A percentile compares a stretch with the other conserved stretches of the same genome.
Conservation (phyloP, 2,888 invertebrate species). For the Leptopilina myrica region DNA sequence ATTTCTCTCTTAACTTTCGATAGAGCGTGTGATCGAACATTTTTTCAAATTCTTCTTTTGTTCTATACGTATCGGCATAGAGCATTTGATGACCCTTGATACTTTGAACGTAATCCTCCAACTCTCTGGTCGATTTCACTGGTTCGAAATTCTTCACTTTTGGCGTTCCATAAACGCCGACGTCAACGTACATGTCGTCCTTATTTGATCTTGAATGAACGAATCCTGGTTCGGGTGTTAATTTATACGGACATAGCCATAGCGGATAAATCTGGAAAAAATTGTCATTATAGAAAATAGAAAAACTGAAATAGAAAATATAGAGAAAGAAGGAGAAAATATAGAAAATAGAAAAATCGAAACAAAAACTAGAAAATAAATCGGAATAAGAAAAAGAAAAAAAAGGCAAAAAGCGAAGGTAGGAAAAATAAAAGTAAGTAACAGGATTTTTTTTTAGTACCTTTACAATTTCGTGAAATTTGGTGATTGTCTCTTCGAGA, state of each 20-base stretch:
- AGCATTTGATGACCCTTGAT: constrained; percentile 89
- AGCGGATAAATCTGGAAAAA: constrained; percentile 84
- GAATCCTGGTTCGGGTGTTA: constrained; percentile 85
- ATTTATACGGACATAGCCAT: constrained; percentile 89
- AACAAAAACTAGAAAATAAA: background rate
- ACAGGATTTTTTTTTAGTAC: constrained; percentile 70
- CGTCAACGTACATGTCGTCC: constrained; percentile 85
- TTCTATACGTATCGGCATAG: constrained; percentile 89
- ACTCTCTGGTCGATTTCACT: constrained; percentile 81
- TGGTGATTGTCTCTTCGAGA: constrained; percentile 80
- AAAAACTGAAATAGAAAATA: background rate
- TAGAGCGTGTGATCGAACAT: constrained; percentile 91
- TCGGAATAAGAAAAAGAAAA: no score
- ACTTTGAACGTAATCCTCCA: constrained; percentile 85
- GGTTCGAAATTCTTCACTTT: constrained; percentile 81
- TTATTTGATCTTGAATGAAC: constrained; percentile 79
- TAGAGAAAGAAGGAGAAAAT: no score
- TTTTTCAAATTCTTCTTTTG: constrained; percentile 83
- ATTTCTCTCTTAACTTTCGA: constrained; percentile 80
- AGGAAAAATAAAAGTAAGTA: background rate
- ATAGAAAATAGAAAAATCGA: background rate
- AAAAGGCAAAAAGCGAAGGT: no score
- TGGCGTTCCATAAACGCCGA: constrained; percentile 89
- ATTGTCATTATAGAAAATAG: background rate
- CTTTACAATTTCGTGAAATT: constrained; percentile 83